These are phyloP conservation scores for Asarcornis scutulata DNA, from an alignment of 2,113 vertebrate species.

Conservation along the genomic window DNA sequence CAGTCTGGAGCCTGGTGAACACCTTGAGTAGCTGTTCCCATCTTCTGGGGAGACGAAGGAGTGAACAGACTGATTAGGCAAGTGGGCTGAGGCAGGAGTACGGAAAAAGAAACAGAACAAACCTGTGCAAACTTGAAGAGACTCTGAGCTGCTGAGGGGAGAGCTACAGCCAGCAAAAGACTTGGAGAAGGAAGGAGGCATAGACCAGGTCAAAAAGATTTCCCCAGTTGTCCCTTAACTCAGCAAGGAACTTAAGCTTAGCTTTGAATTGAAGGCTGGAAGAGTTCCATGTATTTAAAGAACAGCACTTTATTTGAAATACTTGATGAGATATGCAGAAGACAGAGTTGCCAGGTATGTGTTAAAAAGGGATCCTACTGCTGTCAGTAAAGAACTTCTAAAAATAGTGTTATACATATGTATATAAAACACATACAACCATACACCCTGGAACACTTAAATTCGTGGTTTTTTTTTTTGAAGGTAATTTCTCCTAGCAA, in stretches of 20 bases:
- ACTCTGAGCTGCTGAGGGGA: neutral
- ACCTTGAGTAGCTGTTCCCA: fast-evolving
- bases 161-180: neutral
- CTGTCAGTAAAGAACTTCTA: constrained; percentile 8
- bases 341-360: neutral
- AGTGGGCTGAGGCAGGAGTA: neutral
- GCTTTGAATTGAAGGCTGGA: neutral
- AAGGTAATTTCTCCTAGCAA: neutral
- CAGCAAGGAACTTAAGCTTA: neutral
- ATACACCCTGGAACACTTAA: neutral
- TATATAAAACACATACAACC: neutral
- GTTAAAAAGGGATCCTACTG: neutral
- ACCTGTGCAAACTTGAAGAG: neutral
- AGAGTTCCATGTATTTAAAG: constrained; percentile 8
- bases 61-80: neutral
- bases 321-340: neutral
- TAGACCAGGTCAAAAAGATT: neutral
- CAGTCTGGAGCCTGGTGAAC: neutral
- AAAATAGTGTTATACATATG: neutral
- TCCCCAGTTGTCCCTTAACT: neutral
- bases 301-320: neutral
- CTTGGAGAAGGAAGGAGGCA: neutral
- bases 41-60: neutral
- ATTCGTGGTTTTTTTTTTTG: neutral
- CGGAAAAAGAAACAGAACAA: neutral